Evolutionary conservation across 2,113 vertebrate genomes (phyloP).

Genomic region (Geococcyx californianus): DNA sequence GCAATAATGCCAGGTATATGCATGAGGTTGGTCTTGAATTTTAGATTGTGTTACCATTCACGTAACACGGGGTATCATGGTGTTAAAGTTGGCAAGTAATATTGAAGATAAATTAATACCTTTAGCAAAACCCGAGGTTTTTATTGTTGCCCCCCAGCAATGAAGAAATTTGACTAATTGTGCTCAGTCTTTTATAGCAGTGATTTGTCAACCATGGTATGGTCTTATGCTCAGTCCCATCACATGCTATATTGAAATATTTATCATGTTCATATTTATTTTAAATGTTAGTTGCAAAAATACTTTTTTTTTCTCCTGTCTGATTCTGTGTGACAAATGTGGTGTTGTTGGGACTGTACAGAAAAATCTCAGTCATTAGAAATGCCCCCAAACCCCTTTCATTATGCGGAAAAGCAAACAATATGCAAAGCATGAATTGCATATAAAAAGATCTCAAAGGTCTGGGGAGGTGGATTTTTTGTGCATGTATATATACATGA

Average conservation of each 20-base stretch:
- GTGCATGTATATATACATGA: background rate
- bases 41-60: background rate
- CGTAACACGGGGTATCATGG: background rate
- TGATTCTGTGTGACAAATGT: background rate
- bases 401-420: background rate
- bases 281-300: background rate
- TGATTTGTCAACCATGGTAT: background rate
- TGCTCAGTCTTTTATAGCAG: background rate
- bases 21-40: background rate
- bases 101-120: background rate
- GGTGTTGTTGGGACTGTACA: background rate
- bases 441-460: background rate
- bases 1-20: background rate
- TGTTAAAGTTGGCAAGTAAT: background rate
- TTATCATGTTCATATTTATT: background rate
- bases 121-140: background rate
- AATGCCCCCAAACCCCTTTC: background rate
- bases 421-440: background rate
- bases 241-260: background rate
- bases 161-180: background rate
- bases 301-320: background rate
- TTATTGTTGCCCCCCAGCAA: background rate
- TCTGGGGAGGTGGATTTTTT: background rate
- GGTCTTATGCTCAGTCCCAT: background rate
- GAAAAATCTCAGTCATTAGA: background rate